Evolutionary conservation across 1,140 invertebrate species (phyloP), one percentile per base, ranked within the genome.

Genomic region (Drosophila sp.): DNA sequence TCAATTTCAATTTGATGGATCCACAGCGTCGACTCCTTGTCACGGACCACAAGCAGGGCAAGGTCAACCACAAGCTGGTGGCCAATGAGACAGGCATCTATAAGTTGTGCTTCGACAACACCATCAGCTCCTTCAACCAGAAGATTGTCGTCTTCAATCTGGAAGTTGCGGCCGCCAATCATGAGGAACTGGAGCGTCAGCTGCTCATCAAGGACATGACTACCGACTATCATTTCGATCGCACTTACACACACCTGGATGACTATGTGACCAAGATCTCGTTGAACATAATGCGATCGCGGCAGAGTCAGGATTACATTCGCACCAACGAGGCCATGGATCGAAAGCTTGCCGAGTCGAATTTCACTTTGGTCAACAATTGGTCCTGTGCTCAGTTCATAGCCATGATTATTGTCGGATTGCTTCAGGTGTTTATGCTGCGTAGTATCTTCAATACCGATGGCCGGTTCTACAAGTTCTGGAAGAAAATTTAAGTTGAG

Each of bases 101-200:
- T 80, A 93, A 94, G 80, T 94, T 97, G 64, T 97, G 96, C 82
- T 96, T 97, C 80, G 96, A 97, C 80, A 97, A 97, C 81, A 95
- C 94, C 1, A 96, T 96, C 78, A 96, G 96, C 77, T 93, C 94
- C 0, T 96, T 96, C 82, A 95, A 95, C 72, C 92, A 93, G 11
- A 97, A 97, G 94, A 95, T 63, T 94, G 97, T 13, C 95, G 95
- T 89, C 95, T 97, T 92, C 94, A 96, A 89, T 76, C 96, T 25
- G 92, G 95, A 78, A 92, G 95, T 58, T 94, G 94, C 45, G 89
- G 93, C 40, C 92, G 94, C 48, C 92, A 67, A 79, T 36, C 29
- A 48, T 2, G 64, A 83, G 9, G 63, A 63, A 1, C 25, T 56
- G 9, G 73, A 89, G 0, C 41, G 40, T 0, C 51, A 74, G 9